Conservation (phyloP, 2,113 vertebrate genomes). For the Brachirus orientalis region DNA sequence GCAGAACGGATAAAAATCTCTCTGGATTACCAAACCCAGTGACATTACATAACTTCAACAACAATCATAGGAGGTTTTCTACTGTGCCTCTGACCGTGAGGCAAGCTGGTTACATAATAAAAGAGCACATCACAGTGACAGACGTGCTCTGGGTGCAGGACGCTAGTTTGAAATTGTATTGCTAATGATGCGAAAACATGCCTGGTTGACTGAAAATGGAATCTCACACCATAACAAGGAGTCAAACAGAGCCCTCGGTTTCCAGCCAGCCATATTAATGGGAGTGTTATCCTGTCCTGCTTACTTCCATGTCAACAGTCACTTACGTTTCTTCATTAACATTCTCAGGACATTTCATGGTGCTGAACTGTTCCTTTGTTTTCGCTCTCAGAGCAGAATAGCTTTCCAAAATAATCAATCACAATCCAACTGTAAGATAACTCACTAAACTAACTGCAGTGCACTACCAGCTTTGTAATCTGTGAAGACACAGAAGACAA, state of each 20-base stretch:
- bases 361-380: slow-evolving; percentile 61
- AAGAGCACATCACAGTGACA: slow-evolving; percentile 24
- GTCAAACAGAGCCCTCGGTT: slow-evolving; percentile 12
- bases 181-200: slow-evolving; percentile 38
- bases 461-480: not conserved
- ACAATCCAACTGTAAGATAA: slow-evolving; percentile 22
- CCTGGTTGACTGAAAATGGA: slow-evolving; percentile 37
- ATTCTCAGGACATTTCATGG: slow-evolving; percentile 66
- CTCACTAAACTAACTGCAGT: slow-evolving; percentile 16
- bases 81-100: slow-evolving; percentile 3
- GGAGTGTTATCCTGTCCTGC: slow-evolving; percentile 1
- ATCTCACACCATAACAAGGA: not conserved
- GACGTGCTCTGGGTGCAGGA: slow-evolving; percentile 31
- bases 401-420: slow-evolving; percentile 7
- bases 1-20: not conserved
- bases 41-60: slow-evolving; percentile 11
- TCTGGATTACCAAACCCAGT: slow-evolving; percentile 16
- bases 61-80: slow-evolving; percentile 21
- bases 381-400: slow-evolving; percentile 14
- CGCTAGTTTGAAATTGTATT: slow-evolving; percentile 8
- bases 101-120: slow-evolving; percentile 49
- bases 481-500: not conserved
- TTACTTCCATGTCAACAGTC: slow-evolving; percentile 63
- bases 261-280: slow-evolving; percentile 12
- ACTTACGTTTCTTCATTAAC: slow-evolving; percentile 76